phyloP scores from a whole-genome alignment of 2,797 vertebrate species.

The Epinephelus coioides region DNA sequence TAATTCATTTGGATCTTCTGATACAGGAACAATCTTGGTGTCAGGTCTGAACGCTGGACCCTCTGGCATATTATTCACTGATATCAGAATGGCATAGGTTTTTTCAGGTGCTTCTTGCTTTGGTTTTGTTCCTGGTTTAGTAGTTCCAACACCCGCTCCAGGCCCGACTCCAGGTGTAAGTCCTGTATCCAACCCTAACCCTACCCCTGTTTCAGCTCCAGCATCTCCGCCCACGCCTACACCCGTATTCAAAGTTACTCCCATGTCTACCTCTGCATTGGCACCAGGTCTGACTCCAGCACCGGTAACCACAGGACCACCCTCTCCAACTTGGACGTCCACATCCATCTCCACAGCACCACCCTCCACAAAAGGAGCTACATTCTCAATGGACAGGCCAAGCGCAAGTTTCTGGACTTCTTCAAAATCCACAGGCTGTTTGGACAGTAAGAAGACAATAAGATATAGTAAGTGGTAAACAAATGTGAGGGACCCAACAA shows the following conservation, averaged over 20 bases:
- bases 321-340: conserved; percentile 73
- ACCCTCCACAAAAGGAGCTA: conserved; percentile 89
- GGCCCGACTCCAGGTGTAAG: conserved; percentile 24
- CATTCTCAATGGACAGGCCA: conserved; percentile 89
- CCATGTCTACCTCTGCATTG: fast-evolving
- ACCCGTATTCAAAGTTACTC: not conserved
- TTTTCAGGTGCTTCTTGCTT: conserved; percentile 53
- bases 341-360: conserved; percentile 59
- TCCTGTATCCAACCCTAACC: conserved; percentile 25
- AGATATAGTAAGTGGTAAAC: conserved; percentile 12
- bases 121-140: conserved; percentile 33
- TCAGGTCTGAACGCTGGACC: conserved; percentile 86
- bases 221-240: not conserved
- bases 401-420: conserved; percentile 86
- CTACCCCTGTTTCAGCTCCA: conserved; percentile 4
- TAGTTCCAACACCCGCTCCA: not conserved
- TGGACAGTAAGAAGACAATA: conserved; percentile 7
- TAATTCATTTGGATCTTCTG: conserved; percentile 81
- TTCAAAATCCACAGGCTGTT: conserved; percentile 92
- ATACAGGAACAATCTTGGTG: conserved; percentile 82
- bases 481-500: not conserved
- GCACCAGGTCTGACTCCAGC: fast-evolving
- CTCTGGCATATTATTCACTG: conserved; percentile 90
- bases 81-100: conserved; percentile 88
- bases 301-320: conserved; percentile 60